Evolutionary conservation across 1,140 invertebrate species (phyloP), one percentile per base, ranked within the genome.

Genomic region (Drosophila sp.): DNA sequence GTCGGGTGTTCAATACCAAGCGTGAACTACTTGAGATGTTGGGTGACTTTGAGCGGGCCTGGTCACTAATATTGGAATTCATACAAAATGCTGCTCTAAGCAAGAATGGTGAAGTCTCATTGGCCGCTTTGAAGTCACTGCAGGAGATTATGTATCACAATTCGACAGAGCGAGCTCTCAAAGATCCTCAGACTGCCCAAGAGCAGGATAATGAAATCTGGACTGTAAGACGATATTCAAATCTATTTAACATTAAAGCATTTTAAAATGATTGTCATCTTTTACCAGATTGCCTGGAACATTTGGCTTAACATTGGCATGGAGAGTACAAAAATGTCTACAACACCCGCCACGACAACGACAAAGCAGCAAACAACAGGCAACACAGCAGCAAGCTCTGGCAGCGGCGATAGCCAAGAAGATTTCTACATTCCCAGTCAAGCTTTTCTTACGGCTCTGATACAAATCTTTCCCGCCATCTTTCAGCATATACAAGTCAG

Each of bases 61-160:
- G 98, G 98, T 96, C 96, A 0, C 93, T 98, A 6, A 94, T 99
- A 11, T 93, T 99, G 8, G 97, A 98, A 86, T 98, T 98, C 83
- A 98, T 99, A 79, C 98, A 99, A 91, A 96, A 96, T 92, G 96
- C 97, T 17, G 97, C 98, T 0, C 92, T 98, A 4, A 96, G 96
- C 80, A 96, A 96, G 92, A 99, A 98, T 93, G 97, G 97, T 65
- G 98, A 99, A 94, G 96, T 97, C n/a, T 98, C 98, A 4, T 94
- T 99, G 66, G 97, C 98, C 3, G 97, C 98, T 3, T 92, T 99
- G 1, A 98, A 99, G 92, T 98, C 98, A 27, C 97, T 99, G 91
- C 98, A 99, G 93, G 98, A 99, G 92, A 97, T 99, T 77, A 93
- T 98, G 55, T 95, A 96, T 81, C 83, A 92, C 66, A 92, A 91